Conservation (phyloP, 2,888 invertebrate genomes). For the Odontocolon sp. region DNA sequence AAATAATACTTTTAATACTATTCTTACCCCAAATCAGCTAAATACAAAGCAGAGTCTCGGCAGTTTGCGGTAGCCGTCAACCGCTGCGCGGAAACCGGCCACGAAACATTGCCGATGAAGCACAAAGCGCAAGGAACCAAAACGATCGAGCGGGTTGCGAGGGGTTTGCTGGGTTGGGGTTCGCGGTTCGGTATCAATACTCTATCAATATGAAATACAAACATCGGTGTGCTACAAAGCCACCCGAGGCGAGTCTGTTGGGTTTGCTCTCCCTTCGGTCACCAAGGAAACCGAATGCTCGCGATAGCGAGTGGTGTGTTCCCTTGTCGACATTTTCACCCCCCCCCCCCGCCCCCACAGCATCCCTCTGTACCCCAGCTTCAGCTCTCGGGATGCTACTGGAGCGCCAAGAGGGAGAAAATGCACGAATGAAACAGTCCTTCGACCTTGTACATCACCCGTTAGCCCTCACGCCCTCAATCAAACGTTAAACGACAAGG, state of each 20-base stretch:
- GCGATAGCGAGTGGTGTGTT: conserved; percentile 49
- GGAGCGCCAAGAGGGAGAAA: conserved; percentile 18
- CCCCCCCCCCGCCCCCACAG: conserved; percentile 8
- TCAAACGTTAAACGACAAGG: conserved; percentile 75
- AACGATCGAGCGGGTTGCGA: background rate
- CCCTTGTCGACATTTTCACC: conserved; percentile 30
- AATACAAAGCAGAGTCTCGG: conserved; percentile 1
- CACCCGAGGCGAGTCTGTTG: conserved; percentile 51
- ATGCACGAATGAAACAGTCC: too few relatives aligned
- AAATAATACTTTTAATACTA: background rate
- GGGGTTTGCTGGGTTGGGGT: conserved; percentile 43
- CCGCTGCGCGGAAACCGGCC: conserved; percentile 16
- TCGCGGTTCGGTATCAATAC: conserved; percentile 76
- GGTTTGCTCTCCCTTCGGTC: conserved; percentile 70
- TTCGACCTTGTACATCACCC: conserved; percentile 45
- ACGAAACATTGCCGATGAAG: conserved; percentile 17
- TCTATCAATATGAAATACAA: conserved; percentile 81
- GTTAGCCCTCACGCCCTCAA: conserved; percentile 63
- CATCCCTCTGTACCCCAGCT: conserved; percentile 30
- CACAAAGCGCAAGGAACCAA: background rate
- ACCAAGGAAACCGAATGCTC: conserved; percentile 76
- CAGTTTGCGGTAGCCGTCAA: conserved; percentile 54
- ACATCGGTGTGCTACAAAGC: conserved; percentile 69
- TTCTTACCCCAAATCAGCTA: background rate
- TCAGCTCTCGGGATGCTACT: conserved; percentile 1